Conservation (phyloP, 1,140 invertebrate species). For the Drosophila nigrodunni region DNA sequence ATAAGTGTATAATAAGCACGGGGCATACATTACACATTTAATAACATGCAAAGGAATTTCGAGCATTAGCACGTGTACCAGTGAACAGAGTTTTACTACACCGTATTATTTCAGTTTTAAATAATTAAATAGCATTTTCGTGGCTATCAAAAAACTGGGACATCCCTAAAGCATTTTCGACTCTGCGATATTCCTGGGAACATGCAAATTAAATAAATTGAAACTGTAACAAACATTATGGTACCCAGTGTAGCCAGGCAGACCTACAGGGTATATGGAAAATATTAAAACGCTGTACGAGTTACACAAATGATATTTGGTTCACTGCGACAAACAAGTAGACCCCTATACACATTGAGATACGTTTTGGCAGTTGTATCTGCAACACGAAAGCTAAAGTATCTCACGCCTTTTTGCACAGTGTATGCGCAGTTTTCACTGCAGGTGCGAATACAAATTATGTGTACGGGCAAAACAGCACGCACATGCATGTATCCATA, state of each 20-base stretch:
- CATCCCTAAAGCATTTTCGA: background rate
- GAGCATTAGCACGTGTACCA: constrained; percentile 2
- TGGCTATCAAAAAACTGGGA: background rate
- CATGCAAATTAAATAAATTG: too few relatives aligned
- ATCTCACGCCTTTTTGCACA: constrained; percentile 4
- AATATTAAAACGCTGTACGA: constrained; percentile 16
- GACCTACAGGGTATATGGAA: constrained; percentile 1
- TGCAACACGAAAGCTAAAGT: background rate
- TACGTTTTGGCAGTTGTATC: too few relatives aligned
- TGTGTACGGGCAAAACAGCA: constrained; percentile 27
- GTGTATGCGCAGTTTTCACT: constrained; percentile 20
- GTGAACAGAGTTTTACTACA: background rate
- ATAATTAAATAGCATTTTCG: constrained; percentile 59
- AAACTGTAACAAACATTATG: background rate
- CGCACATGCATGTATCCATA: constrained; percentile 1
- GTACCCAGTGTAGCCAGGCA: background rate
- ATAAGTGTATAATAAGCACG: constrained; percentile 18
- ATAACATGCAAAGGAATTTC: constrained; percentile 35
- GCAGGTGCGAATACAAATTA: constrained; percentile 35
- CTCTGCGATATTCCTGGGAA: background rate
- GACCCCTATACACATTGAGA: background rate
- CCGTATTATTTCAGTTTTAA: constrained; percentile 45
- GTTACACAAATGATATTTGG: background rate
- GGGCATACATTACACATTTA: constrained; percentile 51
- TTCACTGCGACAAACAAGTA: background rate